Evolutionary conservation across 1,140 invertebrate species (phyloP), one percentile per base, ranked within the genome.

Genomic region (Diploscapter pachys): DNA sequence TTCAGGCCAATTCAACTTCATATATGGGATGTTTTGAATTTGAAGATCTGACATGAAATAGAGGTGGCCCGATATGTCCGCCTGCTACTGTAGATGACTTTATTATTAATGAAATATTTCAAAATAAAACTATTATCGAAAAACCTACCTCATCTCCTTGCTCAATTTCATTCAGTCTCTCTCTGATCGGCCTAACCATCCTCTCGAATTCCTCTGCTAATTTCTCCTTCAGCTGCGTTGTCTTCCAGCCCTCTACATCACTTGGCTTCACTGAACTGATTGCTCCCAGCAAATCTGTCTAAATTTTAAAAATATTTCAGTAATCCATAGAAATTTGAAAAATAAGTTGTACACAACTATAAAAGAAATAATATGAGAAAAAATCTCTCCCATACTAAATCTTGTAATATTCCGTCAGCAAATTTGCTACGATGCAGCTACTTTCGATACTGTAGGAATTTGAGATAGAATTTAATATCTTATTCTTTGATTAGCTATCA

Each of bases 401-500:
- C 6, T 5, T 67, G 5, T 8, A 49, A 67, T 13, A 67, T 5
- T 51, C 65, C 4, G 52, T 6, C 49, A 13, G 65, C 4, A 3
- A 67, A 0, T 49, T 4, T 53, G 65, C 65, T 48, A 11, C 65
- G 13, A 53, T 67, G n/a, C 65, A 6, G 13, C 4, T 8, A 31
- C 31, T 31, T 50, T 8, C 6, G 65, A 53, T 52, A 68, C n/a
- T n/a, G 5, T 68, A 59, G 9, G 13, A 9, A 59, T 4, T 48
- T 50, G n/a, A 2, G 11, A 53, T 4, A 72, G n/a, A 51, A 3
- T 73, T 62, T 9, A 57, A 62, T 52, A 81, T 31, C 31, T 31
- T 31, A 31, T 31, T 31, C 59, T 31, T 83, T 80, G 52, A 71
- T 80, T 11, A 80, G n/a, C 57, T 5, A 67, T 80, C 5, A 78